Percentiles rank a stretch among this genome's conserved stretches.
These are phyloP conservation scores for Netta rufina DNA, from an alignment of 2,797 vertebrate genomes.

Conservation along the genomic window DNA sequence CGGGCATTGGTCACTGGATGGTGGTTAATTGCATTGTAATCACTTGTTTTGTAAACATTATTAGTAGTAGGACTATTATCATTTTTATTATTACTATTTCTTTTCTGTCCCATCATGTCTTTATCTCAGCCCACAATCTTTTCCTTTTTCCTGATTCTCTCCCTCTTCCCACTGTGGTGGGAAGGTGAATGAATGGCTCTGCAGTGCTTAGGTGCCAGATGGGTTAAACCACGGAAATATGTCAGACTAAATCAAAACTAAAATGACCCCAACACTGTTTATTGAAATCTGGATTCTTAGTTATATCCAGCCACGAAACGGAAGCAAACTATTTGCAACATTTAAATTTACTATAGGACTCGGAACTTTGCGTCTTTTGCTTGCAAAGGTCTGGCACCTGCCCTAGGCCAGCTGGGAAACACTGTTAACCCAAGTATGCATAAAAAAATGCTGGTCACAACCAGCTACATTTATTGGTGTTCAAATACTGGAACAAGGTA, in stretches of 20 bases:
- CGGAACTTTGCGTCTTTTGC: neutral
- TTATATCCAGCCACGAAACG: neutral
- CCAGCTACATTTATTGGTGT: neutral
- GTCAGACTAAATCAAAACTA: neutral
- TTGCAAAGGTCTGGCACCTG: neutral
- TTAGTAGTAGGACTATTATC: no score
- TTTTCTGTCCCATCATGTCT: no score
- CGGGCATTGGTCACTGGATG: no score
- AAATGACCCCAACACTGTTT: neutral
- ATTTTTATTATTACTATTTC: no score
- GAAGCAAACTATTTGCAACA: neutral
- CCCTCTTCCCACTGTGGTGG: no score
- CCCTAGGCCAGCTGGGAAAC: no score
- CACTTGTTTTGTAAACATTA: no score
- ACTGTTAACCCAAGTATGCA: neutral
- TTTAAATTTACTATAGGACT: neutral
- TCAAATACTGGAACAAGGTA: neutral
- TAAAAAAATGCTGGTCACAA: neutral
- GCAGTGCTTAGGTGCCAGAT: no score
- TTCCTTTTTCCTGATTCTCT: no score
- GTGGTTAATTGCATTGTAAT: no score
- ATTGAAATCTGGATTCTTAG: neutral
- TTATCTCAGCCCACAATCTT: no score
- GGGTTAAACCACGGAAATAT: neutral
- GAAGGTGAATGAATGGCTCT: no score